Percentiles rank a stretch among this genome's conserved stretches.
phyloP scores from a whole-genome alignment of 2,888 invertebrate genomes.

The Clitarchus hookeri region DNA sequence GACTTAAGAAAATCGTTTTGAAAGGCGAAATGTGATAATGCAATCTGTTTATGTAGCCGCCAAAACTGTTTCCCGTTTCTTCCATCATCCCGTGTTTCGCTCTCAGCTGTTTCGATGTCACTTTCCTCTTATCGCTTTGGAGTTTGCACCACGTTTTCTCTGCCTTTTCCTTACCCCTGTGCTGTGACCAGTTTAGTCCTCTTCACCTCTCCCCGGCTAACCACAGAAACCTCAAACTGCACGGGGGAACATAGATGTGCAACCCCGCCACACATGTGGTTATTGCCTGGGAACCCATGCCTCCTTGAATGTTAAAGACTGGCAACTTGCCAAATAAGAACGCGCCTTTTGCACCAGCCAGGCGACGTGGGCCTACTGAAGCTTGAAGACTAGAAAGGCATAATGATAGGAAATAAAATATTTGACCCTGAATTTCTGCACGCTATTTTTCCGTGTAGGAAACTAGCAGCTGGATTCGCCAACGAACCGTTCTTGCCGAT shows the following conservation, averaged over 20 bases:
- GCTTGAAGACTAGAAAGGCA: no score
- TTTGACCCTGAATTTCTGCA: no score
- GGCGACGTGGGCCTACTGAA: no score
- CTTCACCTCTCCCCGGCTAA: not conserved
- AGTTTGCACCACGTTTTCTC: constrained; percentile 36
- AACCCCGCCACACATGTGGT: not conserved
- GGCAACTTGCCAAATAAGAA: no score
- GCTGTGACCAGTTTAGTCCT: not conserved
- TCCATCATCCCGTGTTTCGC: not conserved
- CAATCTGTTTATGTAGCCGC: not conserved
- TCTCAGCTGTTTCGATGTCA: not conserved
- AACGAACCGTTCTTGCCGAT: no score
- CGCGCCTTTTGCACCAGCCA: not conserved
- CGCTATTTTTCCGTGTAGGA: no score
- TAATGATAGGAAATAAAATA: no score
- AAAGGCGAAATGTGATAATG: not conserved
- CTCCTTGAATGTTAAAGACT: no score
- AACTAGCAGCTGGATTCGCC: no score
- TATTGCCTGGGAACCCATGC: not conserved
- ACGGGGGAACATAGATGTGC: not conserved
- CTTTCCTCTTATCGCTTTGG: constrained; percentile 17
- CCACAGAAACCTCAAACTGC: not conserved
- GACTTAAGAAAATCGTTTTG: not conserved
- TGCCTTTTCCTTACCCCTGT: not conserved
- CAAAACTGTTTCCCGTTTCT: not conserved